phyloP scores from a whole-genome alignment of 2,797 vertebrate genomes.

The Malacoctenus gilli region DNA sequence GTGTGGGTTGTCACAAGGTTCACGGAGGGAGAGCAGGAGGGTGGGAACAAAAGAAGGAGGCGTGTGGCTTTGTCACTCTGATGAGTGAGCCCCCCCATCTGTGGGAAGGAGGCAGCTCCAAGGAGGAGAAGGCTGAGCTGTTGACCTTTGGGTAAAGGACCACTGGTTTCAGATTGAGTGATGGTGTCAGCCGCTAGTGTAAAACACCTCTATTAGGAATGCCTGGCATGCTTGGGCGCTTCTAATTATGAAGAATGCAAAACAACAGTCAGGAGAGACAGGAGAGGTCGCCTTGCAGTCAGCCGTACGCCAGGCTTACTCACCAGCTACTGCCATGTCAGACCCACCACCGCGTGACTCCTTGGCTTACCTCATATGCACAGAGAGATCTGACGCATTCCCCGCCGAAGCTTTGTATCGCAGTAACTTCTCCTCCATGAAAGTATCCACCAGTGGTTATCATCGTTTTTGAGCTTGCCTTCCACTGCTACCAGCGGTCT shows the following conservation, averaged over 20 bases:
- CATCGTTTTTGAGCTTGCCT: conserved; percentile 4
- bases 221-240: conserved; percentile 69
- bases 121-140: conserved; percentile 47
- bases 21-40: conserved; percentile 49
- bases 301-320: conserved; percentile 31
- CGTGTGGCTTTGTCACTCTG: conserved; percentile 59
- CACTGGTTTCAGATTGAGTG: conserved; percentile 74
- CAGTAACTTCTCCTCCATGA: background rate
- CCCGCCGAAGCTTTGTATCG: conserved; percentile 9
- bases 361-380: conserved; percentile 35
- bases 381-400: conserved; percentile 30
- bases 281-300: conserved; percentile 51
- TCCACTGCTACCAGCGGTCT: conserved; percentile 23
- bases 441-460: conserved; percentile 2
- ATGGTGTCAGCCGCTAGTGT: conserved; percentile 75
- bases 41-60: conserved; percentile 57
- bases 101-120: conserved; percentile 47
- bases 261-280: conserved; percentile 72
- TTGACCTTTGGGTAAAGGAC: conserved; percentile 76
- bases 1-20: conserved; percentile 49
- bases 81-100: conserved; percentile 45
- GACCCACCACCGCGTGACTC: conserved; percentile 58
- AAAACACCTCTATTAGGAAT: conserved; percentile 80
- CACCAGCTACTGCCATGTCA: conserved; percentile 36
- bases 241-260: conserved; percentile 81